Evolutionary conservation across 2,113 vertebrate species (phyloP).

Genomic region (Poeciliopsis retropinna): DNA sequence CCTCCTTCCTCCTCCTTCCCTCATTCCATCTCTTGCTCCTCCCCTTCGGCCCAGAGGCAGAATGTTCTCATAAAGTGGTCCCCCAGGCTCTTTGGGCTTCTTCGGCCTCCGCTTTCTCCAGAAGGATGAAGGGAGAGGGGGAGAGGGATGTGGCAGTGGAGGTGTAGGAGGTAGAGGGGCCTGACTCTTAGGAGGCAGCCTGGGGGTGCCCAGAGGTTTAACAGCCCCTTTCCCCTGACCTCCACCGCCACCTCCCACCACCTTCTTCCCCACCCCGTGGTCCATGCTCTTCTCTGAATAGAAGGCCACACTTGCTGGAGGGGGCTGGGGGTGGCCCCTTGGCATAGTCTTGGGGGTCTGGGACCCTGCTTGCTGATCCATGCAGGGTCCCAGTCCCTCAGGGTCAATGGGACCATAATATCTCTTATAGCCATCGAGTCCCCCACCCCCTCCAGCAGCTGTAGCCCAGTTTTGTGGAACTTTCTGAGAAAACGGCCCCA

Average conservation of each 20-base stretch:
- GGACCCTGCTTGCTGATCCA: conserved; percentile 83
- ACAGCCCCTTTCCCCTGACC: conserved; percentile 82
- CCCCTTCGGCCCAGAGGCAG: conserved; percentile 81
- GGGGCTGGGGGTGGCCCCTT: conserved; percentile 80
- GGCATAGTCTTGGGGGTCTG: conserved; percentile 84
- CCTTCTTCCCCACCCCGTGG: conserved; percentile 83
- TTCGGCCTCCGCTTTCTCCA: conserved; percentile 82
- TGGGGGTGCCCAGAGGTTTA: conserved; percentile 81
- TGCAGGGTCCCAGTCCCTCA: conserved; percentile 87
- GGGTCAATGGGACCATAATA: conserved; percentile 94
- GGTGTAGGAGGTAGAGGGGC: conserved; percentile 84
- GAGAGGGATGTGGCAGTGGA: conserved; percentile 83
- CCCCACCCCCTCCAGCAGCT: conserved; percentile 73
- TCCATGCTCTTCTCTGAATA: conserved; percentile 83
- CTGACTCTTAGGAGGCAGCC: conserved; percentile 82
- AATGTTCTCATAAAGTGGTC: conserved; percentile 82
- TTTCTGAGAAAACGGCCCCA: conserved; percentile 79
- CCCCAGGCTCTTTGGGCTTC: conserved; percentile 81
- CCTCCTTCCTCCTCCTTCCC: conserved; percentile 77
- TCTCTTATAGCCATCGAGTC: conserved; percentile 90
- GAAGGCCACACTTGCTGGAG: conserved; percentile 80
- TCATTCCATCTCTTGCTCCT: conserved; percentile 78
- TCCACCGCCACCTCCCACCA: conserved; percentile 79
- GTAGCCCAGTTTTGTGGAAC: conserved; percentile 78
- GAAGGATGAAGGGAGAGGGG: conserved; percentile 84